Conservation (phyloP, 2,888 invertebrate genomes). For the Cylindroiulus punctatus region DNA sequence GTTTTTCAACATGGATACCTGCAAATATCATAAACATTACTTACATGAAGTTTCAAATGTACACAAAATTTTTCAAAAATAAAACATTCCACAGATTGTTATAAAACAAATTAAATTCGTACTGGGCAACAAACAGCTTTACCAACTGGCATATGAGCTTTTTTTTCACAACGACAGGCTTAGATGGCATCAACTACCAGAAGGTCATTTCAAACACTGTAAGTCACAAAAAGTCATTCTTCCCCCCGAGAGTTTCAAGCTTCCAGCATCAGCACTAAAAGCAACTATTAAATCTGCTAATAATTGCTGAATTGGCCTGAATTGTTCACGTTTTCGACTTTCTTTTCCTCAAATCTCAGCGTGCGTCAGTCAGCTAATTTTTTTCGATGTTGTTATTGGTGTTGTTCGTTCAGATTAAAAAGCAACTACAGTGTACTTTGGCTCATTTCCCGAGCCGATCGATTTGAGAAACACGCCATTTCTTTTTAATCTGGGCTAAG, state of each 20-base stretch:
- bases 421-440: background rate
- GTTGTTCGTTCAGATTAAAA: background rate
- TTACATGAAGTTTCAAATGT: too few species aligned
- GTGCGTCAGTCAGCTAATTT: background rate
- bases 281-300: background rate
- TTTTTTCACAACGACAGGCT: background rate
- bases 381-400: background rate
- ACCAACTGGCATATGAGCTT: too few species aligned
- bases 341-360: background rate
- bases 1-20: too few species aligned
- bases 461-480: background rate
- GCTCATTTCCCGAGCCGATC: background rate
- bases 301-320: background rate
- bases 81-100: too few species aligned
- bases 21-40: too few species aligned
- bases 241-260: background rate
- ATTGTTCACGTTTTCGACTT: background rate
- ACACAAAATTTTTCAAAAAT: too few species aligned
- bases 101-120: too few species aligned
- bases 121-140: too few species aligned
- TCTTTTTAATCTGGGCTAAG: background rate
- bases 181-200: background rate
- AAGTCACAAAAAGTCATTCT: background rate
- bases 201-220: background rate
- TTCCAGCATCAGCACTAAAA: background rate